These are phyloP conservation scores for Seriola aureovittata DNA, from an alignment of 2,113 vertebrate species.

Conservation along the genomic window DNA sequence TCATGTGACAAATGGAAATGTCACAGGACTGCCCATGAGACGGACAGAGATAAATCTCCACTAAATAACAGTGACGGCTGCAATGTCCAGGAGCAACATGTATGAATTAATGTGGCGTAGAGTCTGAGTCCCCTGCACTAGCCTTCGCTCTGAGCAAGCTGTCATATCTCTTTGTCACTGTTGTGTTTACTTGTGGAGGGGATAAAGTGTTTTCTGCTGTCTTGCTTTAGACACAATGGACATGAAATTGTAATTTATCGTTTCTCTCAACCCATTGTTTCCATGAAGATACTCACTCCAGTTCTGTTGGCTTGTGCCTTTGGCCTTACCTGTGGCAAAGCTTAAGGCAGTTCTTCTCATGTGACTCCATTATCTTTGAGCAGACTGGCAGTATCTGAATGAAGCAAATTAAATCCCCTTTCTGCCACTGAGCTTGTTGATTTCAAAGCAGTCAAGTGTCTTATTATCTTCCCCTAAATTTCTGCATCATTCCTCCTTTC, in stretches of 20 bases:
- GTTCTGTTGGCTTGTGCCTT: neutral
- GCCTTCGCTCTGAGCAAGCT: constrained; percentile 25
- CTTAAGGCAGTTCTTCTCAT: neutral
- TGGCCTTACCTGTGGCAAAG: neutral
- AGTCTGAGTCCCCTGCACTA: neutral
- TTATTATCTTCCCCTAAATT: neutral
- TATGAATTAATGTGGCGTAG: constrained; percentile 56
- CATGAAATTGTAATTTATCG: neutral
- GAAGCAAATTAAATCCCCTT: neutral
- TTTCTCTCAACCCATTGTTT: neutral
- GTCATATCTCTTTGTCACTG: constrained; percentile 17
- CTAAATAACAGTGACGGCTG: constrained; percentile 65
- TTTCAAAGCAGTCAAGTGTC: constrained; percentile 14
- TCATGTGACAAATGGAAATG: constrained; percentile 71
- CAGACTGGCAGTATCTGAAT: neutral
- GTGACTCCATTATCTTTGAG: neutral
- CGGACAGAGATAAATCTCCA: constrained; percentile 58
- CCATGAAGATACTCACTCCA: neutral
- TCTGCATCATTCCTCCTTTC: neutral
- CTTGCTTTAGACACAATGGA: neutral
- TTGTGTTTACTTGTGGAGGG: neutral
- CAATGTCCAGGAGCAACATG: constrained; percentile 49
- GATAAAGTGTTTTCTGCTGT: constrained; percentile 27
- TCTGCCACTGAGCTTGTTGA: constrained; percentile 8
- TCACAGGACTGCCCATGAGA: constrained; percentile 46